Conservation (phyloP, 2,797 vertebrate species). For the Acrossocheilus wenchowensis region DNA sequence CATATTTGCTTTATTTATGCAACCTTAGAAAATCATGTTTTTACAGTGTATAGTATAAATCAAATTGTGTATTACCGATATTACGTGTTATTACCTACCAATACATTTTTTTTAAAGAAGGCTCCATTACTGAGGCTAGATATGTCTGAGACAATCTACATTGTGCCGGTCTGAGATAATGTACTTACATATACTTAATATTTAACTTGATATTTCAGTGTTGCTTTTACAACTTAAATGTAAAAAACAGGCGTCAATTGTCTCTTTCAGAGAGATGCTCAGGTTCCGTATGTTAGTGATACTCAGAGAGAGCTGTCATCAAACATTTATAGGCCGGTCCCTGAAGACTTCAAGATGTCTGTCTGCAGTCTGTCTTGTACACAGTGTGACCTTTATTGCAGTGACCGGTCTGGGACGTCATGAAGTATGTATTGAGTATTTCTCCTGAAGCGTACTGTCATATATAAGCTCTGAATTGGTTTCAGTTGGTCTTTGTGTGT, state of each 20-base stretch:
- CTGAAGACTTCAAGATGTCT: slow-evolving; percentile 20
- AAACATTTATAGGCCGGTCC: slow-evolving; percentile 49
- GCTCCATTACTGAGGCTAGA: neutral
- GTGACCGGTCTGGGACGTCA: neutral
- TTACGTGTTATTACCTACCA: neutral
- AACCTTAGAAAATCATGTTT: neutral
- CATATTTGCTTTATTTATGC: neutral
- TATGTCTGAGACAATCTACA: neutral
- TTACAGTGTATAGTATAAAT: neutral
- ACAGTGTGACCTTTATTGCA: slow-evolving; percentile 17
- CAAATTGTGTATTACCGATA: neutral
- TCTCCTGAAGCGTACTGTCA: neutral
- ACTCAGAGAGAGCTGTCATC: slow-evolving; percentile 24
- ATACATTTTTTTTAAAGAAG: neutral
- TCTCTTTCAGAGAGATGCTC: slow-evolving; percentile 23
- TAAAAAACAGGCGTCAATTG: neutral
- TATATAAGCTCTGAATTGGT: neutral
- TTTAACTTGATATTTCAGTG: neutral
- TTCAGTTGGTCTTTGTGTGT: neutral
- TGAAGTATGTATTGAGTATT: neutral
- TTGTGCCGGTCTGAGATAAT: neutral
- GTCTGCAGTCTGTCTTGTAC: slow-evolving; percentile 26
- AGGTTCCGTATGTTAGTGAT: slow-evolving; percentile 29
- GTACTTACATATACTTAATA: neutral
- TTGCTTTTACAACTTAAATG: neutral